A percentile compares a stretch with the other conserved stretches of the same genome.
phyloP scores from a whole-genome alignment of 2,888 invertebrate genomes.

The Mesorhabditis belari region DNA sequence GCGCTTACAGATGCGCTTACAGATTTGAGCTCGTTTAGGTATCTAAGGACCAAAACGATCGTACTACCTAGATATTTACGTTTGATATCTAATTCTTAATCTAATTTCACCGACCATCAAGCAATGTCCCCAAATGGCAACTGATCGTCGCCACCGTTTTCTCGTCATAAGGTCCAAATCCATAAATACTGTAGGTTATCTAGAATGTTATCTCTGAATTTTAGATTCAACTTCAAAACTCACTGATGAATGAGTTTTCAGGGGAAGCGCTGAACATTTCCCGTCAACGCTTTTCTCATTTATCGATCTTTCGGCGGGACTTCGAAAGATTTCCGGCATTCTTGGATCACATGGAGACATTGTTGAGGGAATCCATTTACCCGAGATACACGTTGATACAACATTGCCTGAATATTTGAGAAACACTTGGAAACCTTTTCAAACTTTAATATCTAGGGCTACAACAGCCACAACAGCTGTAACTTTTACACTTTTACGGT shows the following conservation, averaged over 20 bases:
- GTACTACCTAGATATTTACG: too few relatives aligned
- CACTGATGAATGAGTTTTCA: background rate
- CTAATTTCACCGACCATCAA: constrained; percentile 4
- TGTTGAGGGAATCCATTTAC: background rate
- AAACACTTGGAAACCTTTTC: background rate
- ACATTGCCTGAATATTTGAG: background rate
- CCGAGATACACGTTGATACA: background rate
- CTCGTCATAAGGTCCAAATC: constrained; percentile 19
- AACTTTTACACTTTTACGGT: background rate
- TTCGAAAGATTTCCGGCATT: background rate
- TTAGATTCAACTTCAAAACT: background rate
- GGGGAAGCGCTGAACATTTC: background rate
- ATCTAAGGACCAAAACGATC: too few relatives aligned
- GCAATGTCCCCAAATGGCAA: constrained; percentile 28
- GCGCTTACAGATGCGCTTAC: too few relatives aligned
- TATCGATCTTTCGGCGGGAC: background rate
- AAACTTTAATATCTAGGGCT: background rate
- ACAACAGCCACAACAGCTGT: too few relatives aligned
- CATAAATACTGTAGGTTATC: constrained; percentile 16
- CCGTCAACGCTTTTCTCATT: background rate
- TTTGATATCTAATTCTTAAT: too few relatives aligned
- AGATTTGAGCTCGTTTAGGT: too few relatives aligned
- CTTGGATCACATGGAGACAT: background rate
- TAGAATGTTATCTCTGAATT: background rate
- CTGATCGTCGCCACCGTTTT: constrained; percentile 31